Evolutionary conservation across 2,888 invertebrate species (phyloP).

Genomic region (Tuberolachnus salignus): DNA sequence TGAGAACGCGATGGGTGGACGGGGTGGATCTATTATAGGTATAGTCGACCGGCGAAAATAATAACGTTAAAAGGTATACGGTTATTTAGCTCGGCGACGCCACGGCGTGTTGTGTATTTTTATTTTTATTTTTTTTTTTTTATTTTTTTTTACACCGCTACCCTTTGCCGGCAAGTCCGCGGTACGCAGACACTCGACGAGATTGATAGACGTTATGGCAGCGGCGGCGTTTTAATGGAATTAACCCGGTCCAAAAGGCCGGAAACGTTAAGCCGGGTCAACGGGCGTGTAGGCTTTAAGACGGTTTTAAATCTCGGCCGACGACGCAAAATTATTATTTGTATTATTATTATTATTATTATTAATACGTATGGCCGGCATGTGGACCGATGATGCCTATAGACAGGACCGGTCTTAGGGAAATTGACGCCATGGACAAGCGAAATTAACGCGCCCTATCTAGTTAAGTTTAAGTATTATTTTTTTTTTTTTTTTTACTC

Average conservation of each 20-base stretch:
- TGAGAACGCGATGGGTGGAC: background rate
- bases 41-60: background rate
- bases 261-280: slow-evolving; percentile 15
- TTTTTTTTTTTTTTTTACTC: too few species aligned
- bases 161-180: background rate
- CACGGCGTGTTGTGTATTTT: too few species aligned
- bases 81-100: background rate
- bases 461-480: too few species aligned
- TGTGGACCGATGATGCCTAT: too few species aligned
- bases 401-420: too few species aligned
- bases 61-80: slow-evolving; percentile 23
- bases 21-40: background rate
- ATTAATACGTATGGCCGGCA: background rate
- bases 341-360: background rate
- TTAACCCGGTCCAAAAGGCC: slow-evolving; percentile 29
- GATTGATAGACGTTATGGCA: slow-evolving; percentile 23
- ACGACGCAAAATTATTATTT: background rate
- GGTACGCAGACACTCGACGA: background rate
- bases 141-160: background rate
- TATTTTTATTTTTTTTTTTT: background rate
- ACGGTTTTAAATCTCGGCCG: background rate
- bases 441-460: too few species aligned
- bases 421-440: too few species aligned
- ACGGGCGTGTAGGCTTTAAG: slow-evolving; percentile 18
- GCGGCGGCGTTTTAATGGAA: slow-evolving; percentile 37